These are phyloP conservation scores for Pseudorectes ferrugineus DNA, from an alignment of 2,113 vertebrate genomes.

Conservation along the genomic window DNA sequence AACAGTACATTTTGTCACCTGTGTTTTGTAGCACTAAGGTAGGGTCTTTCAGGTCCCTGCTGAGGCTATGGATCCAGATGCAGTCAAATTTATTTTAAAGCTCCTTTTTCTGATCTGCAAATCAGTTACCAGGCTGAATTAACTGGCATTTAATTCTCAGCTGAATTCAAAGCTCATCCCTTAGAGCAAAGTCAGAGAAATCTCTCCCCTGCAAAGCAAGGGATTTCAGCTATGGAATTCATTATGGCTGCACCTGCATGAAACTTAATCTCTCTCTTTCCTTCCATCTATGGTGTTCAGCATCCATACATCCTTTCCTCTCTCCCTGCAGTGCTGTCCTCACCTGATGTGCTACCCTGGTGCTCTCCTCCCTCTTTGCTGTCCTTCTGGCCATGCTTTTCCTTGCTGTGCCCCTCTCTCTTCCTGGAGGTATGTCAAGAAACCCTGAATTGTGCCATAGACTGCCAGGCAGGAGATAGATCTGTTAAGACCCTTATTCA, in stretches of 20 bases:
- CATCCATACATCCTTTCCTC: neutral
- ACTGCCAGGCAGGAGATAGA: neutral
- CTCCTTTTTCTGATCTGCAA: neutral
- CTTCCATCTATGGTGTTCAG: rapidly evolving
- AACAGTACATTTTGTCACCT: neutral
- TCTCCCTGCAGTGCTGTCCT: neutral
- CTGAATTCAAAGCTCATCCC: neutral
- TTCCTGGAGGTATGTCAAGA: neutral
- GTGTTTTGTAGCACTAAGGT: neutral
- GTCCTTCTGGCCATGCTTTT: neutral
- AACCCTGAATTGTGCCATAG: neutral
- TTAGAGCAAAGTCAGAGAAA: neutral
- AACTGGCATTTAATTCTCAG: neutral
- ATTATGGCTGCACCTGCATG: neutral
- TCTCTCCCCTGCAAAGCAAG: neutral
- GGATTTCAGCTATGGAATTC: neutral
- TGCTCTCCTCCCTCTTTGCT: neutral
- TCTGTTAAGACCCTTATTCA: neutral
- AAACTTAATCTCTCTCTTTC: neutral
- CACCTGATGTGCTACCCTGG: neutral
- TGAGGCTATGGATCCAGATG: neutral
- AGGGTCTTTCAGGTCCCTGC: neutral
- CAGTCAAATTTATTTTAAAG: neutral
- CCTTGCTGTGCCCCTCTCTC: neutral
- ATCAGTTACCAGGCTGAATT: neutral